phyloP scores from a whole-genome alignment of 2,113 vertebrate genomes.

The Lethenteron camtschaticum region DNA sequence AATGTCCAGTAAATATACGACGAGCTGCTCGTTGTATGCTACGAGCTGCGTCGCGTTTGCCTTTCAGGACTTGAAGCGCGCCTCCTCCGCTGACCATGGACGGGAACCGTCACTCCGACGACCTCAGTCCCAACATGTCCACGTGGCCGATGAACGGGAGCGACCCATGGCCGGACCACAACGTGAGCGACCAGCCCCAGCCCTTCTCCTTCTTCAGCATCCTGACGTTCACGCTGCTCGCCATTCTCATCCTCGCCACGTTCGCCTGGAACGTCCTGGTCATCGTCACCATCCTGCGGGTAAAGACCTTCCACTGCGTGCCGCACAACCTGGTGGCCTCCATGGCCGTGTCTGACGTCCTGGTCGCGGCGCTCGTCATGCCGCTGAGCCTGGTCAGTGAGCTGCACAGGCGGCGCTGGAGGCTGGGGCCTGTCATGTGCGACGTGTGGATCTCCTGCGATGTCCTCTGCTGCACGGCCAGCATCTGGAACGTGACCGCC shows the following conservation, averaged over 20 bases:
- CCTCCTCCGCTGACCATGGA: too few species aligned
- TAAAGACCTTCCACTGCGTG: slow-evolving; percentile 15
- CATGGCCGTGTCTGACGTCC: slow-evolving; percentile 14
- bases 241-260: slow-evolving; percentile 13
- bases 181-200: background rate
- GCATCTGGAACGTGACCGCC: slow-evolving; percentile 18
- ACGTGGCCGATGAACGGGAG: too few species aligned
- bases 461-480: slow-evolving; percentile 16
- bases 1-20: too few species aligned
- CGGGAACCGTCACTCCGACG: too few species aligned
- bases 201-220: slow-evolving; percentile 9
- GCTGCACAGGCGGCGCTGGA: slow-evolving; percentile 13
- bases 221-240: slow-evolving; percentile 12
- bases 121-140: too few species aligned
- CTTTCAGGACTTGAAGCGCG: too few species aligned
- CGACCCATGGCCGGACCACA: background rate
- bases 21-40: too few species aligned
- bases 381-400: slow-evolving; percentile 15
- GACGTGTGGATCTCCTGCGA: slow-evolving; percentile 16
- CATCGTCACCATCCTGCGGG: slow-evolving; percentile 15
- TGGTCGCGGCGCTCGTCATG: slow-evolving; percentile 16
- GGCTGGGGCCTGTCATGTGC: slow-evolving; percentile 13
- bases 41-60: too few species aligned
- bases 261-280: slow-evolving; percentile 17
- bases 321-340: slow-evolving; percentile 17